A percentile compares a stretch with the other conserved stretches of the same genome.
Evolutionary conservation across 2,888 invertebrate species (phyloP).

Genomic region (Saturnia pavonia): DNA sequence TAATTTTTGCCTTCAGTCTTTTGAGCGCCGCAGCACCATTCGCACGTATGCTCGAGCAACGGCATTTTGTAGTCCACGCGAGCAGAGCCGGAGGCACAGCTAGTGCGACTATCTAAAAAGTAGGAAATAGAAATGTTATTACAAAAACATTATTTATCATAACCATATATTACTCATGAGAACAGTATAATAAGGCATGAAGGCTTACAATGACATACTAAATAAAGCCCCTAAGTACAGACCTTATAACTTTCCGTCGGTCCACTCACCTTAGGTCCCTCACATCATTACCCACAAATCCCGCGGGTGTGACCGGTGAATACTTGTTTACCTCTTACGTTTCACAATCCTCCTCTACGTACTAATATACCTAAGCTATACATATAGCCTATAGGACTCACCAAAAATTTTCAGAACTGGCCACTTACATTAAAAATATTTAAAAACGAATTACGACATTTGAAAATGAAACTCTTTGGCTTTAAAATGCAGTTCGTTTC

Average conservation of each 20-base stretch:
- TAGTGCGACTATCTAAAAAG: too few relatives aligned
- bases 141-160: background rate
- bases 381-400: too few relatives aligned
- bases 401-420: too few relatives aligned
- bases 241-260: conserved; percentile 15
- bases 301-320: conserved; percentile 10
- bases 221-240: conserved; percentile 11
- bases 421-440: too few relatives aligned
- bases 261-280: conserved; percentile 15
- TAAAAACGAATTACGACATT: too few relatives aligned
- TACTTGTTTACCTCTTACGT: background rate
- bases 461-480: too few relatives aligned
- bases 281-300: conserved; percentile 15
- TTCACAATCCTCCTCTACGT: background rate
- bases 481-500: too few relatives aligned
- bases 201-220: background rate
- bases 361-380: background rate
- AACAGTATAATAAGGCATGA: background rate
- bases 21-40: too few relatives aligned
- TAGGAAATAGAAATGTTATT: background rate
- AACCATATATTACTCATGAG: background rate
- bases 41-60: too few relatives aligned
- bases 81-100: too few relatives aligned
- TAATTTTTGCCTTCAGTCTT: too few relatives aligned
- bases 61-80: too few relatives aligned